Percentiles rank a stretch among this genome's conserved stretches.
phyloP scores from a whole-genome alignment of 1,140 invertebrate genomes.

The Drosophila bipectinata region DNA sequence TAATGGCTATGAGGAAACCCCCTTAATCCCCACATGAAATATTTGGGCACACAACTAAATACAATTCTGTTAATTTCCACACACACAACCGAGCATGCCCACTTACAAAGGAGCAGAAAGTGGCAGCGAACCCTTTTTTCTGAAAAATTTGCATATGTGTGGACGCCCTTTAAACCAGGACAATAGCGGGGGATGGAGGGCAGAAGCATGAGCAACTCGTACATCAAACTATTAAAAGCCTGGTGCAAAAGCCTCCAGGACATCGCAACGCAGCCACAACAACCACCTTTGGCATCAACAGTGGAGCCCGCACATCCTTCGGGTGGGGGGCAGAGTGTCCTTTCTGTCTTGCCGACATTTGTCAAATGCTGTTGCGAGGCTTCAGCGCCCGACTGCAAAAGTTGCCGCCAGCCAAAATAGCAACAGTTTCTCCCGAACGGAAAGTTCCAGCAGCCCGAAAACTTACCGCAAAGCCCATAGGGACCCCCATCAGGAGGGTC shows the following conservation, averaged over 20 bases:
- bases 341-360: conserved; percentile 62
- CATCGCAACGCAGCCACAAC: conserved; percentile 47
- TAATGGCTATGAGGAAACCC: conserved; percentile 38
- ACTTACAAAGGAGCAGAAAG: conserved; percentile 10
- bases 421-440: conserved; percentile 60
- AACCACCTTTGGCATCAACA: conserved; percentile 44
- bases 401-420: conserved; percentile 68
- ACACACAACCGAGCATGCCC: conserved; percentile 21
- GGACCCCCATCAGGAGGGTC: conserved; percentile 8
- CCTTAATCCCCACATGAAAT: conserved; percentile 58
- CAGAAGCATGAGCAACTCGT: conserved; percentile 52
- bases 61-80: conserved; percentile 79
- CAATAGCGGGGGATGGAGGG: background rate
- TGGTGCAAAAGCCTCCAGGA: conserved; percentile 65
- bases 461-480: conserved; percentile 36
- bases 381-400: conserved; percentile 44
- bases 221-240: conserved; percentile 82
- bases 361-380: conserved; percentile 72
- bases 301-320: background rate
- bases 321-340: conserved; percentile 3
- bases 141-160: conserved; percentile 74
- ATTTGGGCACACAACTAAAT: conserved; percentile 69
- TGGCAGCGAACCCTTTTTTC: conserved; percentile 40
- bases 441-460: conserved; percentile 64
- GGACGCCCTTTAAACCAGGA: conserved; percentile 39